Base-by-base conservation (phyloP, 2,797 vertebrate species). In the Sebastes hubbsi region DNA sequence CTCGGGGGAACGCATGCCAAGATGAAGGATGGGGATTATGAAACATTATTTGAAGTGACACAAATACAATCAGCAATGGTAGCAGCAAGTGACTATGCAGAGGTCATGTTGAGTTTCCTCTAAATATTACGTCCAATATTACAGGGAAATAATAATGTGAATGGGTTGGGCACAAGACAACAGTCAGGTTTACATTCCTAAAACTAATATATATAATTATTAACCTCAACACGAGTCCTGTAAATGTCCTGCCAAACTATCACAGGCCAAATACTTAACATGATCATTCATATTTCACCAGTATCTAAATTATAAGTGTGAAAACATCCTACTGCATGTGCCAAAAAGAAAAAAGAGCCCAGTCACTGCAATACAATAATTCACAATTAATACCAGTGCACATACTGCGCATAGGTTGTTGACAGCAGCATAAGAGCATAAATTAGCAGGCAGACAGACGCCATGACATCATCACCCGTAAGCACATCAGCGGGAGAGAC, bases 401-500 rank as follows among this genome's bases (percentile, higher is more conserved):
- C 65, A 72, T 54, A 10, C 9, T 64, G 70, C 62, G 34, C 0
- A 52, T 25, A 42, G 20, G 11, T 69, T 77, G 69, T 60, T 75
- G 58, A 73, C 55, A 65, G 32, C 62, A 30, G 52, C 13, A 8
- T 30, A 46, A 25, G 9, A 73, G 61, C 65, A 71, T 69, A 68
- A 80, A 77, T 75, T 34, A 68, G 11, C 61, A 69, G 32, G 36
- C 64, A 84, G 74, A 68, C 61, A 70, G 65, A 78, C 24, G 10
- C 56, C 36, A 63, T 49, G 64, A 88, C 63, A 59, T 81, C 76
- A 75, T 81, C 76, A 75, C 46, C 30, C 42, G 27, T 49, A 36
- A 63, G 46, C 38, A 68, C 27, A 81, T 82, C 77, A 73, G 36
- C 4, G 4, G 22, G 59, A 76, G 56, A 76, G 46, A 30, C 56